Base-by-base conservation (phyloP, 1,140 invertebrate species). In the Trachymyrmex septentrionalis region DNA sequence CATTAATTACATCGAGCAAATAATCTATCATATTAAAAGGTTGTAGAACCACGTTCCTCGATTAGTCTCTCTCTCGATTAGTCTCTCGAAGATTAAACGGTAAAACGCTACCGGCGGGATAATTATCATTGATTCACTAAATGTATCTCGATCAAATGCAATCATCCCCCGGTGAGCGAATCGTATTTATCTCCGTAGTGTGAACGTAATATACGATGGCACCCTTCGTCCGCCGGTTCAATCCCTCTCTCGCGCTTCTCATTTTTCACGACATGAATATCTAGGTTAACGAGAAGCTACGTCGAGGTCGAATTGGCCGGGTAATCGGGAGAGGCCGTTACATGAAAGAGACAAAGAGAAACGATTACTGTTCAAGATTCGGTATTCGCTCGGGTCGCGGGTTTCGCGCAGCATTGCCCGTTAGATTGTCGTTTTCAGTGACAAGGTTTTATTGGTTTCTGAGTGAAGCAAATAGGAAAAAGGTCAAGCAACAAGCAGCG, bases 231-330 rank as follows among this genome's bases (percentile, higher is more conserved):
- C 59, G n/a, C 24, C 24, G 14, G 14, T 16, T 50, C 38, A 76
- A 55, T 44, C 78, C 48, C 48, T 53, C 55, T 53, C 30, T 77
- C 21, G n/a, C 34, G 55, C 66, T 88, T 75, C 69, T 86, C 12
- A 55, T 63, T 75, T 85, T 76, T 85, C 71, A 61, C 27, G 50
- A 64, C 44, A 64, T 57, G 87, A 86, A 87, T 90, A 92, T 92
- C 87, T 92, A 48, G 91, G 90, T 92, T 91, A 92, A 92, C 89
- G 91, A 92, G 90, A 77, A 86, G 67, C 50, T 71, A 82, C 61
- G 85, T 67, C 63, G 87, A 82, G 85, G 84, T 84, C 86, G 69
- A 72, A 61, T 86, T 72, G 86, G 48, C 66, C 57, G 86, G 78
- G 59, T 57, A 71, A 72, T 34, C 69, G 53, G 67, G 69, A 63